These are phyloP conservation scores for Pristionchus entomophagus DNA, from an alignment of 2,888 invertebrate species.

Conservation along the genomic window DNA sequence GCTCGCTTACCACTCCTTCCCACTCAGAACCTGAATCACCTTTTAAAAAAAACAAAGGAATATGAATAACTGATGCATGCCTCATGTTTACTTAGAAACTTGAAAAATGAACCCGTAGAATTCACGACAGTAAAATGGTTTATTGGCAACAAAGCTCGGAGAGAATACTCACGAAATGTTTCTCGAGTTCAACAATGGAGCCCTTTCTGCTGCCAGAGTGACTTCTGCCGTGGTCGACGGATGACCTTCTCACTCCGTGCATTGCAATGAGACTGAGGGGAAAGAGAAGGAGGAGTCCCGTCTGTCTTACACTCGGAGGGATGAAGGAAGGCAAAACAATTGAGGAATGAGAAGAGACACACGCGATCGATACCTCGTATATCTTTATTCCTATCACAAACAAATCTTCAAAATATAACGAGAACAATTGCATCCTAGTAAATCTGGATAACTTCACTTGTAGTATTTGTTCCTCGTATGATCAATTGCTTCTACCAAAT, in stretches of 20 bases:
- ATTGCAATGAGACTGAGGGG: conserved; percentile 33
- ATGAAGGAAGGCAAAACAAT: conserved; percentile 25
- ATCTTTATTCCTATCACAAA: not conserved
- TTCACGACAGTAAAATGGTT: too few relatives aligned
- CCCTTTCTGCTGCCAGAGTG: conserved; percentile 54
- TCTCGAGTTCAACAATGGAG: conserved; percentile 71
- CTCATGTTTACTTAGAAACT: too few relatives aligned
- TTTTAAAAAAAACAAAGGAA: too few relatives aligned
- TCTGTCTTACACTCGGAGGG: conserved; percentile 35
- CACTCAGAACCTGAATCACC: too few relatives aligned
- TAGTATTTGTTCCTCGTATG: conserved; percentile 19
- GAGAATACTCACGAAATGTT: conserved; percentile 63
- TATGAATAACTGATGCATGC: too few relatives aligned
- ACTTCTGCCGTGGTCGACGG: conserved; percentile 16
- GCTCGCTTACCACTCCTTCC: too few relatives aligned
- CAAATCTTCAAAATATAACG: not conserved
- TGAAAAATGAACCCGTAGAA: too few relatives aligned
- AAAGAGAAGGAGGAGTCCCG: conserved; percentile 28
- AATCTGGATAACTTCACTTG: not conserved
- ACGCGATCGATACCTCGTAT: not conserved
- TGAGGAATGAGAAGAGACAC: conserved; percentile 16
- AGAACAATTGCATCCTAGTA: not conserved
- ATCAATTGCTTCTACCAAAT: conserved; percentile 27
- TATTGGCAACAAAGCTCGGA: too few relatives aligned
- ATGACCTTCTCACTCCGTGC: conserved; percentile 48